Conservation (phyloP, 2,113 vertebrate genomes). For the Turnix velox region DNA sequence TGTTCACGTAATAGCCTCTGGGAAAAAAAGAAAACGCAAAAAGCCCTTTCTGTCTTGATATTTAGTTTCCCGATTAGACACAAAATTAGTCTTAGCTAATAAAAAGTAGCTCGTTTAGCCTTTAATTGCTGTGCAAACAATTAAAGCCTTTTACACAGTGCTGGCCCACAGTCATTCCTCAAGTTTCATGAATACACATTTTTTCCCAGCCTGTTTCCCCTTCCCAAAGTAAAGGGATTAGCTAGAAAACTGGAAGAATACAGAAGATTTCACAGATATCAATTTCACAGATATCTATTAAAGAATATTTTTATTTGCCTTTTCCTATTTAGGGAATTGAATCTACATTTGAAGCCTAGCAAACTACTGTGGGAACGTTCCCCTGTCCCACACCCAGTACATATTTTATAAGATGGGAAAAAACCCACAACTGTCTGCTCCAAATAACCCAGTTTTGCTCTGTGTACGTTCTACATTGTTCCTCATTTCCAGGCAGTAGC, state of each 20-base stretch:
- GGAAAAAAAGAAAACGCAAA: neutral
- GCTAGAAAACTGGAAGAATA: neutral
- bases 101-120: neutral
- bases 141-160: neutral
- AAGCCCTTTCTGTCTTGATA: neutral
- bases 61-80: slow-evolving; percentile 15
- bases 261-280: neutral
- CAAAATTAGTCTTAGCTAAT: slow-evolving; percentile 1
- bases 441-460: neutral
- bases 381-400: neutral
- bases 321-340: neutral
- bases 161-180: neutral
- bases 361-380: neutral
- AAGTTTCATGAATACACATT: neutral
- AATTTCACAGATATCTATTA: neutral
- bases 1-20: neutral
- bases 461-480: neutral
- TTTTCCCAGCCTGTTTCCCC: neutral
- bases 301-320: neutral
- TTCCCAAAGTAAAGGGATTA: neutral
- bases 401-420: neutral
- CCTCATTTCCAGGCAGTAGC: neutral
- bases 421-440: neutral
- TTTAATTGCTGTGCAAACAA: slow-evolving; percentile 24
- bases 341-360: neutral